Evolutionary conservation across 2,888 invertebrate species (phyloP).

Genomic region (Athalia circularis): DNA sequence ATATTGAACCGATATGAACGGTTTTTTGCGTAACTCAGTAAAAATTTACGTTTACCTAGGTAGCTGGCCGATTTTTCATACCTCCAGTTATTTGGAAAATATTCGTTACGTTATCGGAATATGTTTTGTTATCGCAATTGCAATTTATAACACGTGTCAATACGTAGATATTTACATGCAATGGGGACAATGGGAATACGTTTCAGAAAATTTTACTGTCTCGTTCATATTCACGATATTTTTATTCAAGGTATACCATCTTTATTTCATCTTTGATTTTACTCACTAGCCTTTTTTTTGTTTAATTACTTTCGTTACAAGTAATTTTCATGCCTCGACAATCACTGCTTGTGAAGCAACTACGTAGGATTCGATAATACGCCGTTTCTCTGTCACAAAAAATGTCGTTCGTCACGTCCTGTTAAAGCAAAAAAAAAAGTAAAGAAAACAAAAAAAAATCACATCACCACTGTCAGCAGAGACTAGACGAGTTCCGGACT

Average conservation of each 20-base stretch:
- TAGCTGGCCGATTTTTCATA: conserved; percentile 3
- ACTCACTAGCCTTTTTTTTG: too few species aligned
- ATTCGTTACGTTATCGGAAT: conserved; percentile 32
- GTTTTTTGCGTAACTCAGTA: background rate
- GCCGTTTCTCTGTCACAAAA: too few species aligned
- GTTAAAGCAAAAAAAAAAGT: too few species aligned
- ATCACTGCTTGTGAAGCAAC: too few species aligned
- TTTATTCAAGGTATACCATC: conserved; percentile 3
- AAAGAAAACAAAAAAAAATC: too few species aligned
- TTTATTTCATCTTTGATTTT: too few species aligned
- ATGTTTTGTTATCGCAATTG: background rate
- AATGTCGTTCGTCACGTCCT: too few species aligned
- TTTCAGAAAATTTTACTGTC: conserved; percentile 11
- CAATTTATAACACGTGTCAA: conserved; percentile 1
- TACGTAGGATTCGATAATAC: too few species aligned
- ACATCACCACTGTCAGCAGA: too few species aligned
- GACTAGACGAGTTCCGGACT: too few species aligned
- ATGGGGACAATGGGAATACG: conserved; percentile 21
- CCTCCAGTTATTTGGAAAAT: conserved; percentile 23
- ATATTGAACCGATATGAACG: background rate
- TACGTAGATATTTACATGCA: conserved; percentile 29
- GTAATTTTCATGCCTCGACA: too few species aligned
- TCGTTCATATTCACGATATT: conserved; percentile 2
- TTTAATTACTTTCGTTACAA: too few species aligned
- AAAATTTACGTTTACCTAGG: background rate